Evolutionary conservation across 2,888 invertebrate species (phyloP), one percentile per base, ranked within the genome.

Genomic region (Alentia gelatinosa): DNA sequence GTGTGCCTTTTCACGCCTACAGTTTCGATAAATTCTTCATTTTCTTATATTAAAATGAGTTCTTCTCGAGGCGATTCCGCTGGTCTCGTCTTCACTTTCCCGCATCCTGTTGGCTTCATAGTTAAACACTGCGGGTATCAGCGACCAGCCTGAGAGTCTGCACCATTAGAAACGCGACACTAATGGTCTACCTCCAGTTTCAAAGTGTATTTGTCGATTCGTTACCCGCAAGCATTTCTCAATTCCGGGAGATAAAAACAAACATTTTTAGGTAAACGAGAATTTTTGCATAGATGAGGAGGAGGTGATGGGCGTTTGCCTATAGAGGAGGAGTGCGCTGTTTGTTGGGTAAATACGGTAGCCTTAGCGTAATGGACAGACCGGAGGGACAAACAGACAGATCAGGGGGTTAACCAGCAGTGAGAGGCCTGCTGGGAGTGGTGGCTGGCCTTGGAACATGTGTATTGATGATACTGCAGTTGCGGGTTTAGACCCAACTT

Each of bases 301-400:
- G 26, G 68, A 30, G 33, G 68, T 30, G 68, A 30, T 26, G 26
- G 68, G 30, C 56, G 5, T 3, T n/a, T n/a, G n/a, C n/a, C 19
- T 47, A 47, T 12, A 19, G 47, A 47, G 47, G 47, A 47, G 19
- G 47, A 30, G n/a, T 4, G 26, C 0, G 26, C 30, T 68, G 68
- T 68, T 68, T 68, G 68, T 26, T 26, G 68, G 26, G 68, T 68
- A 26, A 68, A 68, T 30, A 68, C 12, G 26, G 68, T 26, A 12
- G 68, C 68, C 68, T 68, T 68, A 68, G 68, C 30, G 68, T 68
- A 68, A 68, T 68, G 68, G 68, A 68, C 68, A 5, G 68, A 68
- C 30, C 26, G 30, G 68, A 68, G 68, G 26, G 68, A 30, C 68
- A 68, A 68, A 68, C 68, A 68, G 30, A 30, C 68, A 30, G 68